Conservation (phyloP, 2,888 invertebrate genomes). For the Ophioninae sp. region DNA sequence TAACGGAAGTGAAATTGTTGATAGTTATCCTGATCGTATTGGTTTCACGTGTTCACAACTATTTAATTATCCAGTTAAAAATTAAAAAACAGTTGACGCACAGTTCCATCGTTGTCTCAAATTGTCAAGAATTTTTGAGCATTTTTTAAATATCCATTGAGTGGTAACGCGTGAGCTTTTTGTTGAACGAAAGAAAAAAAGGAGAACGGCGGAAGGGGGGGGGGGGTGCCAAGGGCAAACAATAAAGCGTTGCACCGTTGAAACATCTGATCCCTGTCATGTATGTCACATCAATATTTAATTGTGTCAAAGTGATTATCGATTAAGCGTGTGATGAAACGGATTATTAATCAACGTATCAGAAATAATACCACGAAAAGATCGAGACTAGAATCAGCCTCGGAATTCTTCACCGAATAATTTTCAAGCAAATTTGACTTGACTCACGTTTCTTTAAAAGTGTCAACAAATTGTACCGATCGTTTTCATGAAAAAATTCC, state of each 20-base stretch:
- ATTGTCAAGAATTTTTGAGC: too few species aligned
- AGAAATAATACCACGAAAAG: background rate
- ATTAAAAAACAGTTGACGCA: too few species aligned
- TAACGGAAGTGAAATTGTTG: background rate
- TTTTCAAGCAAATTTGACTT: background rate
- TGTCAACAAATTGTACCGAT: background rate
- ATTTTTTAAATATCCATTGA: too few species aligned
- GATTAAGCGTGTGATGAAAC: background rate
- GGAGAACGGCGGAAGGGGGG: too few species aligned
- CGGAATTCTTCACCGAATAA: background rate
- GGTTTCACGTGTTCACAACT: too few species aligned
- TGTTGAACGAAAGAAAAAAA: background rate
- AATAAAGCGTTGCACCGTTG: background rate
- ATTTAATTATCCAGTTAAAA: too few species aligned
- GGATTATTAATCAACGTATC: background rate
- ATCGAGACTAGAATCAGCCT: background rate
- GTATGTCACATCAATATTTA: conserved; percentile 22
- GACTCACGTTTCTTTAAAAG: background rate
- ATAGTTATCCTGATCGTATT: background rate
- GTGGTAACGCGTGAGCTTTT: background rate
- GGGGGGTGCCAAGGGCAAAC: background rate
- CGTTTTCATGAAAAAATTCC: background rate
- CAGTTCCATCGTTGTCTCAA: too few species aligned
- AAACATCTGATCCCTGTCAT: background rate
- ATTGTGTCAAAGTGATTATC: background rate